Conservation (phyloP, 2,113 vertebrate genomes). For the Gopherus evgoodei region DNA sequence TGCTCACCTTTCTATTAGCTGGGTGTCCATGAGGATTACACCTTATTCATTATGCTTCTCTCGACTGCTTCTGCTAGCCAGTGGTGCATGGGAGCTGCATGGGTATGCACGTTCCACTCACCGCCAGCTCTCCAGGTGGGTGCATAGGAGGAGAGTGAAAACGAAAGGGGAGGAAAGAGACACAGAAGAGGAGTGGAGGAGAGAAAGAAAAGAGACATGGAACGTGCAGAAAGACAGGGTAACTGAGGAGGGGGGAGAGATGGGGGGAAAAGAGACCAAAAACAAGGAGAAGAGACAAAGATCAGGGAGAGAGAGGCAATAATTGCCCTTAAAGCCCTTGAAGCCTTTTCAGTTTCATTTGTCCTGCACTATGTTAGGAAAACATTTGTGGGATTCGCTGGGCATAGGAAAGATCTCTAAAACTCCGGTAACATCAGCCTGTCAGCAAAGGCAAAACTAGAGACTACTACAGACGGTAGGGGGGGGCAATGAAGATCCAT, state of each 20-base stretch:
- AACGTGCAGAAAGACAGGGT: not conserved
- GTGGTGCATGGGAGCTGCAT: not conserved
- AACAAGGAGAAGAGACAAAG: not conserved
- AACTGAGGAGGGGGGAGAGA: not conserved
- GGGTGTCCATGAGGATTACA: not conserved
- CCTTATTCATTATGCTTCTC: not conserved
- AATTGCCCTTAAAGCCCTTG: not conserved
- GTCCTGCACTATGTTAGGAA: not conserved
- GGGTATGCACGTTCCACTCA: not conserved
- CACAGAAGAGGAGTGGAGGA: not conserved
- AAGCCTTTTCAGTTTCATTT: not conserved
- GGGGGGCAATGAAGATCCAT: not conserved
- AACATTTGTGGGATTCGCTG: not conserved
- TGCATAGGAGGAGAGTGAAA: not conserved
- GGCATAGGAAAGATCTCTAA: not conserved
- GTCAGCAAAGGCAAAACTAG: not conserved
- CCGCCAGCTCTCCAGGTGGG: not conserved
- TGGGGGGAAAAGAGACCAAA: not conserved
- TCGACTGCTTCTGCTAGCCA: not conserved
- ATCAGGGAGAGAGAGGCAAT: not conserved
- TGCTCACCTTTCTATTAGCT: not conserved
- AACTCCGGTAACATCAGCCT: rapidly evolving
- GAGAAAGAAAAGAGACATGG: not conserved
- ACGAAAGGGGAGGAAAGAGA: not conserved
- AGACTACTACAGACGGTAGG: not conserved